Evolutionary conservation across 2,797 vertebrate genomes (phyloP).

Genomic region (Thripadectes ignobilis): DNA sequence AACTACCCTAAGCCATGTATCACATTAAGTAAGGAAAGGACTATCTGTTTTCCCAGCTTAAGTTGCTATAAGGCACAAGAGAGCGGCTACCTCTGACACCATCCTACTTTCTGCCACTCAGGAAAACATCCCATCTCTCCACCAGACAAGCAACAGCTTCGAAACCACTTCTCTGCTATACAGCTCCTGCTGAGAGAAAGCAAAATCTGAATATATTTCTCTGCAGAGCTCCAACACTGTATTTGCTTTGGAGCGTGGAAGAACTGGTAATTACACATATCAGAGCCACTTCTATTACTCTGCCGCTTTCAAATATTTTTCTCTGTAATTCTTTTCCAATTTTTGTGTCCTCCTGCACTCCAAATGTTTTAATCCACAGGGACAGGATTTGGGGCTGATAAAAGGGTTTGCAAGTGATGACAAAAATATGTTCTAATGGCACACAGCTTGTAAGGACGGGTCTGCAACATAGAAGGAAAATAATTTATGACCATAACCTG

Average conservation of each 20-base stretch:
- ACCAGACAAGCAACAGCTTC: not conserved
- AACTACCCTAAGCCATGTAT: not conserved
- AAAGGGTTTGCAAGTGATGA: constrained; percentile 12
- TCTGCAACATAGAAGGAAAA: not conserved
- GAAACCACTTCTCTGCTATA: not conserved
- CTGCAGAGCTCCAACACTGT: not conserved
- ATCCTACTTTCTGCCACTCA: not conserved
- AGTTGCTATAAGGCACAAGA: not conserved
- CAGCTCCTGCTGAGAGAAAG: not conserved
- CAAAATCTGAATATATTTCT: not conserved
- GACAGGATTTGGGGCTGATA: not conserved
- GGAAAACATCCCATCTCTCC: not conserved
- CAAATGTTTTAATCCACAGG: not conserved
- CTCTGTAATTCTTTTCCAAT: not conserved
- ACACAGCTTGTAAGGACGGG: not conserved
- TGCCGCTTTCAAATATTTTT: not conserved
- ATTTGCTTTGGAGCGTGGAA: not conserved
- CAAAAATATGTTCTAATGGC: constrained; percentile 42
- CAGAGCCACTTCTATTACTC: not conserved
- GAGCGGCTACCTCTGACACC: not conserved
- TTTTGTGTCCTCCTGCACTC: constrained; percentile 5
- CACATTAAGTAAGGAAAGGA: not conserved
- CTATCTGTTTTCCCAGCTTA: not conserved
- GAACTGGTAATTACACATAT: not conserved
- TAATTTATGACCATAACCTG: constrained; percentile 5